Evolutionary conservation across 2,888 invertebrate species (phyloP).

Genomic region (Eupithecia dodoneata): DNA sequence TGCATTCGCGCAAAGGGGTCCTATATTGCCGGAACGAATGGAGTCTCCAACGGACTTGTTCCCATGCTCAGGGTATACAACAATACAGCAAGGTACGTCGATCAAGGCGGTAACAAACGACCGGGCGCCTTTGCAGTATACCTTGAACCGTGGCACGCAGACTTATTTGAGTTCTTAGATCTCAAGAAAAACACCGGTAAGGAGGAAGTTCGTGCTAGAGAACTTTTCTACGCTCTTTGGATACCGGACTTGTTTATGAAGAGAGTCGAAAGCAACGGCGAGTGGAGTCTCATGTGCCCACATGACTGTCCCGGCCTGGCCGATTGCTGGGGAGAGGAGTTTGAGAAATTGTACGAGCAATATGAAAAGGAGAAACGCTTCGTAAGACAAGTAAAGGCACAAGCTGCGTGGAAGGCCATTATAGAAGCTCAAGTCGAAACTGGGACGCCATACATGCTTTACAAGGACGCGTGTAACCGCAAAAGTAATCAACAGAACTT

Average conservation of each 20-base stretch:
- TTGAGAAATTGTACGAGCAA: conserved; percentile 92
- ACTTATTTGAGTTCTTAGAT: conserved; percentile 97
- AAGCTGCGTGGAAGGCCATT: conserved; percentile 96
- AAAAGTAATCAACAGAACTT: conserved; percentile 99
- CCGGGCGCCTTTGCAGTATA: conserved; percentile 99
- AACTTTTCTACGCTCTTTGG: conserved; percentile 98
- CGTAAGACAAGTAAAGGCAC: conserved; percentile 89
- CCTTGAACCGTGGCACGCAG: conserved; percentile 99
- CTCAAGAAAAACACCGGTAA: conserved; percentile 97
- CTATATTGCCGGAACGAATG: conserved; percentile 97
- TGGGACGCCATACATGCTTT: conserved; percentile 98
- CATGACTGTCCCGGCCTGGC: conserved; percentile 94
- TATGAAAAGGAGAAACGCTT: conserved; percentile 93
- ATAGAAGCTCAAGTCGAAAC: conserved; percentile 98
- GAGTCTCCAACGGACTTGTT: conserved; percentile 96
- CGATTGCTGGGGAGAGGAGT: conserved; percentile 98
- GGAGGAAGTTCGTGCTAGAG: conserved; percentile 96
- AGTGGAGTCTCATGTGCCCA: conserved; percentile 99
- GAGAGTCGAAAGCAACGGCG: conserved; percentile 91
- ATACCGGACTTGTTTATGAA: conserved; percentile 99
- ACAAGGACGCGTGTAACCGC: conserved; percentile 97
- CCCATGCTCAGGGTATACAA: conserved; percentile 98
- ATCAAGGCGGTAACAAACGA: conserved; percentile 98
- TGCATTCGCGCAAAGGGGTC: conserved; percentile 96
- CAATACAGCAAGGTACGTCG: conserved; percentile 97